Evolutionary conservation across 2,113 vertebrate species (phyloP).

Genomic region (Sapajus apella): DNA sequence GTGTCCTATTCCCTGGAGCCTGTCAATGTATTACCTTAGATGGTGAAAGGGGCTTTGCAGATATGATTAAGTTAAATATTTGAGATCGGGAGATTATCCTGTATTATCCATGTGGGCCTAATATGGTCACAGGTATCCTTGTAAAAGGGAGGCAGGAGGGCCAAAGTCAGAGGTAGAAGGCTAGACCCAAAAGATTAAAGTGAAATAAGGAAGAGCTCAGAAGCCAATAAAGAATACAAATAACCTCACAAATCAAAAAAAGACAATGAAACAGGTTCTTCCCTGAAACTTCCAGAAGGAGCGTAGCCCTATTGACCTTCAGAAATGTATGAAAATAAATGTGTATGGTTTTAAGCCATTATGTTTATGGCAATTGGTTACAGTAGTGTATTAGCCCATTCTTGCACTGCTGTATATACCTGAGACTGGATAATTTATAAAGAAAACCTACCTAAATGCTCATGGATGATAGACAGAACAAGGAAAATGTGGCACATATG

Average conservation of each 20-base stretch:
- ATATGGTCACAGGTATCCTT: neutral
- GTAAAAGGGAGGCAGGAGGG: rapidly evolving
- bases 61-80: neutral
- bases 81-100: neutral
- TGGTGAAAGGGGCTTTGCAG: neutral
- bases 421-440: no score
- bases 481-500: no score
- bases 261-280: neutral
- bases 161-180: neutral
- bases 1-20: neutral
- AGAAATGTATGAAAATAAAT: neutral
- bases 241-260: neutral
- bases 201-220: rapidly evolving
- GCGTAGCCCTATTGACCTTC: neutral
- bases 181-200: neutral
- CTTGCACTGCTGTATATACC: no score
- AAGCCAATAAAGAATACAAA: neutral
- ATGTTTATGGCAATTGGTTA: neutral
- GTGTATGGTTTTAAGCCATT: neutral
- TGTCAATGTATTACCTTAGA: neutral
- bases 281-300: neutral
- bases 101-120: neutral
- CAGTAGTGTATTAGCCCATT: no score
- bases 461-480: no score
- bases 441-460: no score